phyloP scores from a whole-genome alignment of 2,888 invertebrate genomes.

The Diplolepis rosae region DNA sequence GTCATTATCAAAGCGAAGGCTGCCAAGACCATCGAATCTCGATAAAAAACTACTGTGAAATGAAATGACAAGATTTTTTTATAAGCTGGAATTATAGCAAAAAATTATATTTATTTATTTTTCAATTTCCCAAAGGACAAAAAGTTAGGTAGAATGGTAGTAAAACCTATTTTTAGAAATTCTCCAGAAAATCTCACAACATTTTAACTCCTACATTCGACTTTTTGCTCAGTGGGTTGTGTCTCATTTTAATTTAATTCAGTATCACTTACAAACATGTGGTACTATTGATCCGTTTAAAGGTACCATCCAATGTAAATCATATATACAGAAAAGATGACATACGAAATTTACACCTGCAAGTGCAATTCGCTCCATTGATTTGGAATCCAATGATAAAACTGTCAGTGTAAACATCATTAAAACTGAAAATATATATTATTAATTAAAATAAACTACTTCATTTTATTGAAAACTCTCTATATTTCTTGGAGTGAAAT shows the following conservation, averaged over 20 bases:
- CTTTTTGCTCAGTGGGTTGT: too few relatives aligned
- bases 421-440: slow-evolving; percentile 71
- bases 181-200: too few relatives aligned
- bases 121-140: too few relatives aligned
- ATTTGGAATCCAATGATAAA: slow-evolving; percentile 77
- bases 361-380: slow-evolving; percentile 76
- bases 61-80: too few relatives aligned
- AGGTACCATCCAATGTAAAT: slow-evolving; percentile 78
- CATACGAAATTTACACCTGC: slow-evolving; percentile 78
- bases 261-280: slow-evolving; percentile 74
- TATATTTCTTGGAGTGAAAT: too few relatives aligned
- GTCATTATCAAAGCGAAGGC: slow-evolving; percentile 63
- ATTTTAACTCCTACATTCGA: too few relatives aligned
- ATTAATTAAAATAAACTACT: slow-evolving; percentile 3
- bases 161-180: too few relatives aligned
- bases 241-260: too few relatives aligned
- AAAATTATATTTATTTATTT: too few relatives aligned
- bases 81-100: too few relatives aligned
- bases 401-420: slow-evolving; percentile 77
- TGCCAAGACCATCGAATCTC: slow-evolving; percentile 62
- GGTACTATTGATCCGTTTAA: slow-evolving; percentile 78
- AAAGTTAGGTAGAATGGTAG: too few relatives aligned
- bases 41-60: slow-evolving; percentile 64
- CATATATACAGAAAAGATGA: slow-evolving; percentile 78
- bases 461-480: not conserved